Base-by-base conservation (phyloP, 2,888 invertebrate genomes). In the Cosmia pyralina region DNA sequence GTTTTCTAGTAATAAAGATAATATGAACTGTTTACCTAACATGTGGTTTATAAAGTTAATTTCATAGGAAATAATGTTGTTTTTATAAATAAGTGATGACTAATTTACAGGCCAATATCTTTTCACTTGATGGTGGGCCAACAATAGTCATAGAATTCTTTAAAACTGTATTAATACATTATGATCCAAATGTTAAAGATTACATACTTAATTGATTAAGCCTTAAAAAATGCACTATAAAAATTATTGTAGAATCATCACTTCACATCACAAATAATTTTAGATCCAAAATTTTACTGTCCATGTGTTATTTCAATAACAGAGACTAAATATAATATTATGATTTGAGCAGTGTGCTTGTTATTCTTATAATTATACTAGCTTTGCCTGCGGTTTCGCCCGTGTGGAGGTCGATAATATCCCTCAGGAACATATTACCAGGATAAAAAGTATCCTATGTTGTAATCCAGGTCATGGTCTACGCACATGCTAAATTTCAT, bases 1-100 rank as follows among this genome's bases (percentile, higher is more conserved):
- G 28, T 58, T 62, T 71, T 48, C 69, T 67, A 41, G 44, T 46
- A 48, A 53, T 69, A 69, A 67, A 59, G 13, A 68, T 53, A 48
- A 64, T 48, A n/a, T 65, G 44, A 44, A 50, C n/a, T 69, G 34
- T 69, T 53, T 57, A 59, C 22, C 4, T 62, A 52, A 15, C 15
- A 64, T 67, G 22, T 59, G 15, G 5, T 60, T 0, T 11, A 28
- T 2, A 11, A 13, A 65, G 17, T 28, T 13, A 62, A 55, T 55
- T 53, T 58, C 17, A n/a, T 38, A 50, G n/a, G 11, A 63, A 71
- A 44, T 13, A 5, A 28, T 52, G 11, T 70, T 58, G 34, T 64
- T 83, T 82, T 79, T 74, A 83, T 69, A 79, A 48, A 67, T 82
- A 74, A 63, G 57, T 0, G 0, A 58, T 81, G 81, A 81, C 74